Conservation (phyloP, 2,797 vertebrate genomes). For the Sebastes matsubarae region DNA sequence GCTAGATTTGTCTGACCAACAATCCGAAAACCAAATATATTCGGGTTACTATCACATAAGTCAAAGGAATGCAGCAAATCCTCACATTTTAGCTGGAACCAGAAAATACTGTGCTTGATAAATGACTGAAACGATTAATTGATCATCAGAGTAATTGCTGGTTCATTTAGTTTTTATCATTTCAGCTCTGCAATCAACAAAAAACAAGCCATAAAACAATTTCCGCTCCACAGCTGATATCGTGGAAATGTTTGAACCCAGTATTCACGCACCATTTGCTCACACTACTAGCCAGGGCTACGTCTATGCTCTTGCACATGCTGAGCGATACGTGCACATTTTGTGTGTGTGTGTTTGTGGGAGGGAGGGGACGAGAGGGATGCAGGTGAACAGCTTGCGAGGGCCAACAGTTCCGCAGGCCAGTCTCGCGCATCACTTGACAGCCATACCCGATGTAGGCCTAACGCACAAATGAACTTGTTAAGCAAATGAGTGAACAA, state of each 20-base stretch:
- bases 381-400: slow-evolving; percentile 85
- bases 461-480: slow-evolving; percentile 80
- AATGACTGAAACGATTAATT: not conserved
- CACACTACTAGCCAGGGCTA: not conserved
- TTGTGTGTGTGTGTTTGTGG: not conserved
- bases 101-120: not conserved
- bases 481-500: slow-evolving; percentile 76
- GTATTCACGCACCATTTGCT: slow-evolving; percentile 41
- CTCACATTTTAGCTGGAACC: not conserved
- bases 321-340: not conserved
- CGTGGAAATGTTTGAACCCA: slow-evolving; percentile 20
- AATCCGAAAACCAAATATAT: not conserved
- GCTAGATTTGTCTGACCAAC: not conserved
- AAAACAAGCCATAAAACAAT: not conserved
- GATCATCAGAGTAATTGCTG: not conserved
- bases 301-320: slow-evolving; percentile 10
- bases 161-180: not conserved
- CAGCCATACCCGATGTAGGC: slow-evolving; percentile 71
- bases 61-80: not conserved
- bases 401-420: slow-evolving; percentile 75
- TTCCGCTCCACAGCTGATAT: slow-evolving; percentile 11
- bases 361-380: slow-evolving; percentile 16
- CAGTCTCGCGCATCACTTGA: slow-evolving; percentile 80
- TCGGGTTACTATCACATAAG: not conserved
- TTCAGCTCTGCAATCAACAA: not conserved